Evolutionary conservation across 2,797 vertebrate species (phyloP).

Genomic region (Podargus strigoides): DNA sequence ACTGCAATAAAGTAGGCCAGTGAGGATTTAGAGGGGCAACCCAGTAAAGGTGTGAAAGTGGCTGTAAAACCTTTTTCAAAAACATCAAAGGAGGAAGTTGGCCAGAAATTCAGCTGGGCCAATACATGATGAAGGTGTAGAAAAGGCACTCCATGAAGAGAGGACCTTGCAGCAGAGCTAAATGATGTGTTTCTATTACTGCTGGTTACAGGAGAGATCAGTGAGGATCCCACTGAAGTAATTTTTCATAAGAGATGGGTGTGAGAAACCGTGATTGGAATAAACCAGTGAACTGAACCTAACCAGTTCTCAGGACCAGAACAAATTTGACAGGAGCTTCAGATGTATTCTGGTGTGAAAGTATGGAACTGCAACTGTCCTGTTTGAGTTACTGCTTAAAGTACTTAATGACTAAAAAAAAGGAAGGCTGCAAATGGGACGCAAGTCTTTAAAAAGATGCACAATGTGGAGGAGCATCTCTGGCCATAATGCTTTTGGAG

Average conservation of each 20-base stretch:
- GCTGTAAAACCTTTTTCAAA: not conserved
- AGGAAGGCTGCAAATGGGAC: not conserved
- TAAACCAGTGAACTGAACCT: not conserved
- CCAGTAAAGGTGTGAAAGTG: not conserved
- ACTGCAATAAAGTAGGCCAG: not conserved
- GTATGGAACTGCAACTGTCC: not conserved
- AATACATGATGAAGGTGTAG: not conserved
- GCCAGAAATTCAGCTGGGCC: not conserved
- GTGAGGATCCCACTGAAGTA: not conserved
- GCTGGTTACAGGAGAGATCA: not conserved
- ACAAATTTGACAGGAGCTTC: not conserved
- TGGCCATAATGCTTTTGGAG: not conserved
- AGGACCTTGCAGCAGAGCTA: not conserved
- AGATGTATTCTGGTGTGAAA: not conserved
- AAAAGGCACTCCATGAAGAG: not conserved
- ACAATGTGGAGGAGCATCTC: rapidly evolving
- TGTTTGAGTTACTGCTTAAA: not conserved
- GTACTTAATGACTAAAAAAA: not conserved
- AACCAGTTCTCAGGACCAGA: not conserved
- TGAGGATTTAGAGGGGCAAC: not conserved
- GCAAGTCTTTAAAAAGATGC: not conserved
- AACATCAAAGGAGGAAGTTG: not conserved
- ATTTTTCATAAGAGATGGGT: not conserved
- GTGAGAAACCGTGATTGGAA: not conserved
- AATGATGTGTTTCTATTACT: not conserved